These are phyloP conservation scores for Dolomedes plantarius DNA, from an alignment of 2,888 invertebrate genomes.

Conservation along the genomic window DNA sequence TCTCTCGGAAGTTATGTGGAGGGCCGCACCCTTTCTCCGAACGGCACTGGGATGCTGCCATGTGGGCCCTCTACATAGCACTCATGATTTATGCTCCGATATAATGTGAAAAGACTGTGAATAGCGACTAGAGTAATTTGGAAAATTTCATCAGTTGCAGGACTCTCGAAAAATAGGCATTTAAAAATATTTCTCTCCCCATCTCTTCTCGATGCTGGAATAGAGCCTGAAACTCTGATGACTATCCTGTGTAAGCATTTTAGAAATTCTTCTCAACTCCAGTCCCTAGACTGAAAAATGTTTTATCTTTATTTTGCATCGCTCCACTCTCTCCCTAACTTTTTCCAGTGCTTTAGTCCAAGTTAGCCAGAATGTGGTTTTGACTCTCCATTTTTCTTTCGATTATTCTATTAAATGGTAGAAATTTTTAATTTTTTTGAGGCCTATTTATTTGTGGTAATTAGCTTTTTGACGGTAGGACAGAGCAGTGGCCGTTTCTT, in stretches of 20 bases:
- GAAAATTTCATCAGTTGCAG: neutral
- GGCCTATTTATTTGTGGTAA: too few species aligned
- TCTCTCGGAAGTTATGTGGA: slow-evolving; percentile 99
- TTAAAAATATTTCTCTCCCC: too few species aligned
- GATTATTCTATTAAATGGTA: too few species aligned
- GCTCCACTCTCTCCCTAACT: too few species aligned
- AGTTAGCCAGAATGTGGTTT: too few species aligned
- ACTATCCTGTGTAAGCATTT: neutral
- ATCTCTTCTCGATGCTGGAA: too few species aligned
- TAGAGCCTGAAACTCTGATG: neutral
- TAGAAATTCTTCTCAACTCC: slow-evolving; percentile 2
- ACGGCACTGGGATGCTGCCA: slow-evolving; percentile 89
- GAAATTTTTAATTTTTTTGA: too few species aligned
- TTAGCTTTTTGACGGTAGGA: too few species aligned
- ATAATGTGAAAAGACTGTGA: slow-evolving; percentile 69
- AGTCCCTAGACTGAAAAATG: slow-evolving; percentile 1
- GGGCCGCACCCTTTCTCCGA: slow-evolving; percentile 82
- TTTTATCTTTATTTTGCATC: slow-evolving; percentile 1
- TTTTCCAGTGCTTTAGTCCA: too few species aligned
- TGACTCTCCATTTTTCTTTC: too few species aligned
- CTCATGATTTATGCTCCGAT: slow-evolving; percentile 80
- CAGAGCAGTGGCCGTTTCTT: too few species aligned
- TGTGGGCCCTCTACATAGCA: slow-evolving; percentile 97
- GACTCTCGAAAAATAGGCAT: neutral
- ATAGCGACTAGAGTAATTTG: slow-evolving; percentile 25